Percentiles rank a stretch among this genome's conserved stretches.
Conservation (phyloP, 2,888 invertebrate genomes). For the Phortica okadai region DNA sequence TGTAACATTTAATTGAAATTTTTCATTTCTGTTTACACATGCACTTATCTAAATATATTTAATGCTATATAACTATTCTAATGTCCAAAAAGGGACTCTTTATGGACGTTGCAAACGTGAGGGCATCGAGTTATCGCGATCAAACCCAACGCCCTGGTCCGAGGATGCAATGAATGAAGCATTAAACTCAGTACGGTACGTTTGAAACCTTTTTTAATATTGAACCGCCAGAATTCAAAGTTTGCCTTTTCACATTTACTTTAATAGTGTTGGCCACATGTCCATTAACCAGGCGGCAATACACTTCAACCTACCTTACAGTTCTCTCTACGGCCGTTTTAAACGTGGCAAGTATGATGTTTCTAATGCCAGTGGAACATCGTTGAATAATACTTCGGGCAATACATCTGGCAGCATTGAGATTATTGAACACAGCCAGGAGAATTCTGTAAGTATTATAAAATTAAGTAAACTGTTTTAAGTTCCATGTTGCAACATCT, state of each 20-base stretch:
- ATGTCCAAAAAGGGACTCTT: constrained; percentile 81
- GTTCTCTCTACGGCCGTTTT: constrained; percentile 91
- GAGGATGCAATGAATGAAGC: constrained; percentile 95
- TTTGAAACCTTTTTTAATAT: constrained; percentile 23
- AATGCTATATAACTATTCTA: background rate
- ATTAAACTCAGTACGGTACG: constrained; percentile 89
- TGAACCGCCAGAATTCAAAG: too few relatives aligned
- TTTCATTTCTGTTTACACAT: too few relatives aligned
- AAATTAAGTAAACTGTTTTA: constrained; percentile 10
- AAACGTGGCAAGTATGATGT: constrained; percentile 90
- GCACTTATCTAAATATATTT: background rate
- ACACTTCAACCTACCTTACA: constrained; percentile 93
- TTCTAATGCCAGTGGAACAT: constrained; percentile 70
- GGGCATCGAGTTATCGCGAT: constrained; percentile 91
- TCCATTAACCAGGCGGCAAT: constrained; percentile 95
- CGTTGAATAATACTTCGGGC: constrained; percentile 73
- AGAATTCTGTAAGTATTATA: constrained; percentile 74
- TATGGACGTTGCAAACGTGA: constrained; percentile 93
- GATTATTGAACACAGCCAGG: constrained; percentile 76
- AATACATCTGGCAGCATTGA: constrained; percentile 76
- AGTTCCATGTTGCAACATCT: too few relatives aligned
- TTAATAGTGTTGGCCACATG: constrained; percentile 89
- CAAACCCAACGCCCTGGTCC: constrained; percentile 96
- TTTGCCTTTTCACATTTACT: constrained; percentile 48
- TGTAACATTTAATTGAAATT: too few relatives aligned